A percentile compares a stretch with the other conserved stretches of the same genome.
Conservation (phyloP, 2,888 invertebrate genomes). For the Ichneumoninae sp. region DNA sequence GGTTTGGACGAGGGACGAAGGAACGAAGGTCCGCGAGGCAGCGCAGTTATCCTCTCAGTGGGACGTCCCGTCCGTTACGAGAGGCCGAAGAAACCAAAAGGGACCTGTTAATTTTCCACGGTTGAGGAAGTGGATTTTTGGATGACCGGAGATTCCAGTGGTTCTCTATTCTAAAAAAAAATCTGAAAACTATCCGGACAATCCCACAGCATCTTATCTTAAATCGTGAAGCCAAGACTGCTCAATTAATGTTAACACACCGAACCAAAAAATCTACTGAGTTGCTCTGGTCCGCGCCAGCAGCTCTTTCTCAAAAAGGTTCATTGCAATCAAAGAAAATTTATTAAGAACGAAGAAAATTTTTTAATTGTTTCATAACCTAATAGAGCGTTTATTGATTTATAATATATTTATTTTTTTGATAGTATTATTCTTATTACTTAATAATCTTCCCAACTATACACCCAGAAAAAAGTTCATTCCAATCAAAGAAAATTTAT, state of each 20-base stretch:
- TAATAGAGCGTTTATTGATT: no score
- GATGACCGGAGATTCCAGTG: conserved; percentile 32
- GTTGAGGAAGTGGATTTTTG: conserved; percentile 52
- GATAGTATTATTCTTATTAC: no score
- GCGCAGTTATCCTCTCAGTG: conserved; percentile 66
- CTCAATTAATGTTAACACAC: conserved; percentile 9
- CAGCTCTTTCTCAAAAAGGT: neutral
- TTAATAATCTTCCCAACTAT: no score
- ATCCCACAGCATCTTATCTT: neutral
- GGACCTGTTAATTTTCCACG: conserved; percentile 69
- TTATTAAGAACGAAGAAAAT: no score
- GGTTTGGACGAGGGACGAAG: conserved; percentile 2
- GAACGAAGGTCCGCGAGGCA: conserved; percentile 27
- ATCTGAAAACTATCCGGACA: neutral
- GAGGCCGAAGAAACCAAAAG: conserved; percentile 50
- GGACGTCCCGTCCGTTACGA: conserved; percentile 62
- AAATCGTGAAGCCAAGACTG: neutral
- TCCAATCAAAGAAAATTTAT: no score
- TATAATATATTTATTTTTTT: no score
- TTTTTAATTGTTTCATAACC: no score
- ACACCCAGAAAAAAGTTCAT: no score
- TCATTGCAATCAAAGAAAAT: no score
- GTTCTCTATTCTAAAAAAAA: conserved; percentile 27
- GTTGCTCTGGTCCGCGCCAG: neutral
- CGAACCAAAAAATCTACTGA: conserved; percentile 4